A percentile compares a stretch with the other conserved stretches of the same genome.
These are phyloP conservation scores for Zelleria hepariella DNA, from an alignment of 2,888 invertebrate species.

Conservation along the genomic window DNA sequence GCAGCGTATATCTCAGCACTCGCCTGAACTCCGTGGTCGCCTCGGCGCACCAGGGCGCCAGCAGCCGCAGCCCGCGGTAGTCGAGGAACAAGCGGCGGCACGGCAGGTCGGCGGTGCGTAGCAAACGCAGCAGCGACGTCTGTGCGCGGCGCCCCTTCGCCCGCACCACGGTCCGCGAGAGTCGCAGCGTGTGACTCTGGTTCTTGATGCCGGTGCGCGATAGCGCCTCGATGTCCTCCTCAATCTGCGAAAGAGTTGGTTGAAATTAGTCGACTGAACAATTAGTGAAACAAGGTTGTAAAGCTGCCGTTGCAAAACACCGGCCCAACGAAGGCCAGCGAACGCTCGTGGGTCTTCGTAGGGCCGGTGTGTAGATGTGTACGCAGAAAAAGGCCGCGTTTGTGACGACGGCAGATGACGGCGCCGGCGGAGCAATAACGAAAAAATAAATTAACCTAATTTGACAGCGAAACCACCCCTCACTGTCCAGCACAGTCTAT, in stretches of 20 bases:
- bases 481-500: too few species aligned
- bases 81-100: conserved; percentile 90
- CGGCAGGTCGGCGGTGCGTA: conserved; percentile 85
- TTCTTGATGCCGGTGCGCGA: conserved; percentile 86
- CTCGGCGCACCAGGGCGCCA: conserved; percentile 95
- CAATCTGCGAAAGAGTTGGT: conserved; percentile 67
- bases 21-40: conserved; percentile 66
- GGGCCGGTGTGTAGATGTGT: too few species aligned
- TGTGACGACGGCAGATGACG: too few species aligned
- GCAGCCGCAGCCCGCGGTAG: conserved; percentile 91
- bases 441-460: too few species aligned
- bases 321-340: too few species aligned
- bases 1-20: conserved; percentile 17
- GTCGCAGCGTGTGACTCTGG: conserved; percentile 88
- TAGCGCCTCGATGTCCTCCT: conserved; percentile 90
- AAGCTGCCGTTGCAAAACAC: too few species aligned
- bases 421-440: too few species aligned
- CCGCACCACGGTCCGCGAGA: conserved; percentile 93
- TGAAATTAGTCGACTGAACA: too few species aligned
- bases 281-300: too few species aligned
- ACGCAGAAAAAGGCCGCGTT: too few species aligned
- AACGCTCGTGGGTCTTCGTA: too few species aligned
- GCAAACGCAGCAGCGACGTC: conserved; percentile 80
- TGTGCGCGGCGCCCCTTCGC: conserved; percentile 87
- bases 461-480: too few species aligned